Evolutionary conservation across 37 sponge, comb jelly and placozoan species (phyloP), one percentile per base, ranked within the genome.

Genomic region (Spongilla lacustris): DNA sequence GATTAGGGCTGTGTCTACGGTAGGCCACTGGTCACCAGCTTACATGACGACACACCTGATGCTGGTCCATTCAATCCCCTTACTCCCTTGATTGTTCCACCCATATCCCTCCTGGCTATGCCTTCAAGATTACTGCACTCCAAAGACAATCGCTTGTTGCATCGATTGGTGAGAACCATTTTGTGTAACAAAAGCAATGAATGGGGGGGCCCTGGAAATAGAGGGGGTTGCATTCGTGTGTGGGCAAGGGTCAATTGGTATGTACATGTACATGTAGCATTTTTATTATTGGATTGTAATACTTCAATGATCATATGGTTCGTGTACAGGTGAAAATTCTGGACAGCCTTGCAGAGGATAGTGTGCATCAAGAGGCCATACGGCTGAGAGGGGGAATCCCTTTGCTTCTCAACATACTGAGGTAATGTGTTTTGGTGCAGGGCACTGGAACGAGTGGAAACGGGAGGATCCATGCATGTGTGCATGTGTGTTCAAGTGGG

Each of bases 301-400:
- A n/a, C n/a, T n/a, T n/a, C n/a, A n/a, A n/a, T n/a, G n/a, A 33
- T 32, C 8, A 8, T 21, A 72, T 72, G 49, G 34, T 19, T 26
- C 27, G 58, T 3, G 8, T 5, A 68, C 70, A 85, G 80, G 83
- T 90, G 73, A 76, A 78, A 34, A 79, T 89, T 35, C 31, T 96
- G 77, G 93, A 91, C 36, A 50, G 83, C 12, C 78, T 96, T 36
- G 78, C 77, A 32, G 74, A 81, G 69, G 89, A 85, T 67, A 78
- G 66, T 34, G 93, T 89, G 29, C 50, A 80, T 25, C 84, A 81
- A 21, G 90, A 92, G 22, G 93, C 90, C 19, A 73, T 96, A 12
- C 50, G 96, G 41, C 68, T 85, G 38, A 37, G 77, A 66, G 96
- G 96, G 23, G 96, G 96, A 74, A 88, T 96, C 0, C 96, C 96